phyloP scores from a whole-genome alignment of 2,797 vertebrate genomes.

The Neosilurus hyrtlii region DNA sequence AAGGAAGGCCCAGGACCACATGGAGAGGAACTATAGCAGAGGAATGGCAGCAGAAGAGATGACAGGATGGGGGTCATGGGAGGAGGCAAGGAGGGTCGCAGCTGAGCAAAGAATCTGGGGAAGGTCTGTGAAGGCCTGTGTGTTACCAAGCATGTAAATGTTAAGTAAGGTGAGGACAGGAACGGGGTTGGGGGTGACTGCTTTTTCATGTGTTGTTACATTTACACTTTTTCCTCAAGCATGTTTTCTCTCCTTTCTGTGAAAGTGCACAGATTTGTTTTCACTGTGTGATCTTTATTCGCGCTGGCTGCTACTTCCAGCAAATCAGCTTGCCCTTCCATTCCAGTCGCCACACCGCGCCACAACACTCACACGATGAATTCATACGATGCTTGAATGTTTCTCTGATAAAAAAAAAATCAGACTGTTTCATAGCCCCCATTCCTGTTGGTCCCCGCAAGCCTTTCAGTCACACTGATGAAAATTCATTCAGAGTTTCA shows the following conservation, averaged over 20 bases:
- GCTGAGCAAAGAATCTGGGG: too few relatives aligned
- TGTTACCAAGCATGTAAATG: too few relatives aligned
- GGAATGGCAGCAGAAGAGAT: too few relatives aligned
- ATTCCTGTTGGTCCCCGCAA: not conserved
- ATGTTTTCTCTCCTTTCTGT: not conserved
- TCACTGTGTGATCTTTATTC: not conserved
- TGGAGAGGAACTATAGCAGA: too few relatives aligned
- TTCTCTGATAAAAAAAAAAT: not conserved
- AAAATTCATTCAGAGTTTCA: slow-evolving; percentile 32
- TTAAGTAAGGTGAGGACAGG: too few relatives aligned
- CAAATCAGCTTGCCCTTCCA: not conserved
- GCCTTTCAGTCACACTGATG: slow-evolving; percentile 24
- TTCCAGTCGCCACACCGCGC: not conserved
- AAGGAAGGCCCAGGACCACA: too few relatives aligned
- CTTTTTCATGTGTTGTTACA: too few relatives aligned
- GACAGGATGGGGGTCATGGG: too few relatives aligned
- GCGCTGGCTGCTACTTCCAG: not conserved
- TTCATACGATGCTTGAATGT: not conserved
- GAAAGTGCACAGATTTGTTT: not conserved
- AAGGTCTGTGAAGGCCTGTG: too few relatives aligned
- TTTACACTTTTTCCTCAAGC: not conserved
- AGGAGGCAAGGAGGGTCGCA: too few relatives aligned
- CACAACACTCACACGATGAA: not conserved
- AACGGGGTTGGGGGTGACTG: too few relatives aligned
- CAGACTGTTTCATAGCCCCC: not conserved